These are phyloP conservation scores for Leptinotarsa defecta DNA, from an alignment of 1,140 invertebrate species.

Conservation along the genomic window DNA sequence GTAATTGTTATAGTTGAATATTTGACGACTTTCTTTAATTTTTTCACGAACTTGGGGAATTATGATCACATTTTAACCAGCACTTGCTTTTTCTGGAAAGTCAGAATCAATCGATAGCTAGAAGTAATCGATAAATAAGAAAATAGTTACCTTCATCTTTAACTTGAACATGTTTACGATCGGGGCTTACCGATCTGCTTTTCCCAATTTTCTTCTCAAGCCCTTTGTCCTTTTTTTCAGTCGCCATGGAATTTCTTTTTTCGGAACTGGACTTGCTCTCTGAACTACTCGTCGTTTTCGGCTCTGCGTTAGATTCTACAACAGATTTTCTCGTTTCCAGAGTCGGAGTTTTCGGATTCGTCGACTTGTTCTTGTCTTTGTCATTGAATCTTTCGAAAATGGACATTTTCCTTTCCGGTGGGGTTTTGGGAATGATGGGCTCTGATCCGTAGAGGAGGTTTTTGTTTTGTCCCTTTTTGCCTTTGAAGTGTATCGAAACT, in stretches of 20 bases:
- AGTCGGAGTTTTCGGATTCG: slow-evolving; percentile 47
- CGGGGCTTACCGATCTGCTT: slow-evolving; percentile 50
- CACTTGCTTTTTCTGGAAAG: no score
- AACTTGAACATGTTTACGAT: slow-evolving; percentile 46
- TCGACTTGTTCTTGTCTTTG: slow-evolving; percentile 18
- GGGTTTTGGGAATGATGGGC: slow-evolving; percentile 26
- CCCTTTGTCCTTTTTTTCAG: slow-evolving; percentile 30
- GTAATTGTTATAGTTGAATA: no score
- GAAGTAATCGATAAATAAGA: no score
- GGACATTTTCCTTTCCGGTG: slow-evolving; percentile 35
- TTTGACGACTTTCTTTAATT: no score
- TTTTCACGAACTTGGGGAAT: no score
- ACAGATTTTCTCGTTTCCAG: slow-evolving; percentile 47
- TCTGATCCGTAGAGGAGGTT: slow-evolving; percentile 30
- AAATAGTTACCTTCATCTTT: slow-evolving; percentile 39
- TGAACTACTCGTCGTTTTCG: slow-evolving; percentile 44
- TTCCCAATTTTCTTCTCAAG: slow-evolving; percentile 41
- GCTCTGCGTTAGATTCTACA: slow-evolving; percentile 40
- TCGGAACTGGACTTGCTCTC: slow-evolving; percentile 41
- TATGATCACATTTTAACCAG: no score
- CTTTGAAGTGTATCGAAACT: slow-evolving; percentile 55
- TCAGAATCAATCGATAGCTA: no score
- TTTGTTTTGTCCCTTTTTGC: slow-evolving; percentile 49
- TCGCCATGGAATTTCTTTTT: slow-evolving; percentile 28
- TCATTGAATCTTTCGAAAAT: slow-evolving; percentile 39